Evolutionary conservation across 2,888 invertebrate species (phyloP).

Genomic region (Nomada fabriciana): DNA sequence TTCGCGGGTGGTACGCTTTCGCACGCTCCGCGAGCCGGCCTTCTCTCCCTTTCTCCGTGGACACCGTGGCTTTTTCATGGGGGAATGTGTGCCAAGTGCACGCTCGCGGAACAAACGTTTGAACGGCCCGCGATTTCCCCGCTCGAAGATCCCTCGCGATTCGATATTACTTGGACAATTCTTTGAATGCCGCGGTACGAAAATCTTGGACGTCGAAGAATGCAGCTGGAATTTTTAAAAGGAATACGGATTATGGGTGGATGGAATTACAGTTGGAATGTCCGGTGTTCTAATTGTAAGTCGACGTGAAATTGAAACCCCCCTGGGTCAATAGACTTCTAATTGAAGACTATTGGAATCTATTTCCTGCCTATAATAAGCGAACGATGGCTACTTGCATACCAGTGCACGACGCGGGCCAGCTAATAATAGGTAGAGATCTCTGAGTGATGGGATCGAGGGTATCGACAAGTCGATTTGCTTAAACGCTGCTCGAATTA

Average conservation of each 20-base stretch:
- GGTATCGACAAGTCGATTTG: slow-evolving; percentile 8
- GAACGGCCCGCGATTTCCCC: slow-evolving; percentile 9
- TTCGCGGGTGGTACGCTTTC: slow-evolving; percentile 53
- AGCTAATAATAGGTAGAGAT: slow-evolving; percentile 24
- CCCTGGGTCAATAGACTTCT: slow-evolving; percentile 13
- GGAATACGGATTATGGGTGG: no score
- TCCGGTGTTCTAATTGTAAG: neutral
- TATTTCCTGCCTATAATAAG: slow-evolving; percentile 12
- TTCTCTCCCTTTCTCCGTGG: slow-evolving; percentile 34
- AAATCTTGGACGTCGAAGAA: no score
- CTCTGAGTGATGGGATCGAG: neutral
- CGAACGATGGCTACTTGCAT: slow-evolving; percentile 17
- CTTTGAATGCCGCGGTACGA: no score
- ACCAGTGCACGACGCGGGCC: slow-evolving; percentile 2
- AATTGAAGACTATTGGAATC: slow-evolving; percentile 8
- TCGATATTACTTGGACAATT: neutral
- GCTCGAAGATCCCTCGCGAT: neutral
- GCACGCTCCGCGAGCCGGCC: slow-evolving; percentile 50
- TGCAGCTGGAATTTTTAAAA: no score
- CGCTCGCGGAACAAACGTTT: slow-evolving; percentile 17
- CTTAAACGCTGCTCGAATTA: neutral
- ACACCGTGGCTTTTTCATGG: slow-evolving; percentile 3
- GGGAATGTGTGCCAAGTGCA: slow-evolving; percentile 37
- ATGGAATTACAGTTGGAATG: neutral
- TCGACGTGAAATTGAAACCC: slow-evolving; percentile 2